These are phyloP conservation scores for Phorcus lineatus DNA, from an alignment of 2,888 invertebrate genomes.

Conservation along the genomic window DNA sequence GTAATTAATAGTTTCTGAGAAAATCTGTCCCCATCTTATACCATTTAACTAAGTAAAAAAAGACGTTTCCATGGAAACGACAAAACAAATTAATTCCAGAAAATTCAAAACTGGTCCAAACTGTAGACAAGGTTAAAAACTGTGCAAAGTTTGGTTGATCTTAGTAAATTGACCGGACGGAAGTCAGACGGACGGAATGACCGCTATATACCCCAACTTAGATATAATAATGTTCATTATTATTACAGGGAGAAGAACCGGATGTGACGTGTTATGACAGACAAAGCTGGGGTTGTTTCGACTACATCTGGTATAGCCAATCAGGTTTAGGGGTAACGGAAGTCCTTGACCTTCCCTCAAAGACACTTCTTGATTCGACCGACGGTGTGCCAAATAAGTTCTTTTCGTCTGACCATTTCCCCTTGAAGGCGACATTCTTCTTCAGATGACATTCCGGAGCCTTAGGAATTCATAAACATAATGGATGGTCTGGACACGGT, in stretches of 20 bases:
- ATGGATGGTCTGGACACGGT: too few relatives aligned
- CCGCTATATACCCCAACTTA: neutral
- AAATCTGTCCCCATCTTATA: too few relatives aligned
- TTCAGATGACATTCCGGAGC: conserved; percentile 42
- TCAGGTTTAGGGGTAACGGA: conserved; percentile 60
- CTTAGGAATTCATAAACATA: neutral
- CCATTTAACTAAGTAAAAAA: too few relatives aligned
- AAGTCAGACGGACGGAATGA: too few relatives aligned
- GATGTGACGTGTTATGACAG: conserved; percentile 55
- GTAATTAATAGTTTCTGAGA: too few relatives aligned
- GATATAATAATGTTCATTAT: neutral
- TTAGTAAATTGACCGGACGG: too few relatives aligned
- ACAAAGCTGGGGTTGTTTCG: conserved; percentile 58
- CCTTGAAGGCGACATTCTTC: conserved; percentile 66
- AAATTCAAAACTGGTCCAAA: too few relatives aligned
- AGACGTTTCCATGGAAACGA: too few relatives aligned
- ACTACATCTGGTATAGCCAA: conserved; percentile 71
- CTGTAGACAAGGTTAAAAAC: too few relatives aligned
- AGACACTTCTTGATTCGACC: conserved; percentile 49
- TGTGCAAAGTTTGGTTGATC: too few relatives aligned
- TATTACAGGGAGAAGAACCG: conserved; percentile 67
- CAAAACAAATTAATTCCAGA: too few relatives aligned
- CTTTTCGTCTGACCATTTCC: conserved; percentile 74
- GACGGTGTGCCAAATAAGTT: conserved; percentile 64
- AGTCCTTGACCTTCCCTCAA: conserved; percentile 57